Evolutionary conservation across 2,113 vertebrate genomes (phyloP), one percentile per base, ranked within the genome.

Genomic region (Apaloderma vittatum): DNA sequence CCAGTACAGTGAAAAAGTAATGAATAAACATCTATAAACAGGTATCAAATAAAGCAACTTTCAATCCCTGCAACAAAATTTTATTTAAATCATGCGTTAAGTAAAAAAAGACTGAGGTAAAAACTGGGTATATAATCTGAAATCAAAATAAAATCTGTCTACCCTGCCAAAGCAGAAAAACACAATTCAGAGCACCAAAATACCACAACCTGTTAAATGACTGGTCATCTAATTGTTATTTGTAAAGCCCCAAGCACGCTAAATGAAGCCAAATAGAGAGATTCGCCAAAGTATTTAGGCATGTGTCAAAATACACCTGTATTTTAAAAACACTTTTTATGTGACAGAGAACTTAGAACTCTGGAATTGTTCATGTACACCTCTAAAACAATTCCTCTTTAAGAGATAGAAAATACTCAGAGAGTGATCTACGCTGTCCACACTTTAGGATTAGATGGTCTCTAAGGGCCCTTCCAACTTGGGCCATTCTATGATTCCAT

Each of bases 1-100:
- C 70, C 82, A 77, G 84, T 86, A 93, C 66, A 77, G 34, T 62
- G 59, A 73, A 92, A 90, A 87, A 94, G 90, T 82, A 93, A 84
- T 58, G 40, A 93, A 93, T 86, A 94, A 92, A 92, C 52, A 58
- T 49, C 93, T 97, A 96, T 93, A 97, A 97, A 95, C 94, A 98
- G 91, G 88, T 94, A 93, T 95, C 95, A 98, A 93, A 93, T 36
- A 67, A 93, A 97, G 95, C 94, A 98, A 97, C 93, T 96, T 97
- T 83, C 97, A 97, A 97, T 95, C 82, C 88, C 45, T 88, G 77
- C 54, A 94, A 93, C 79, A 78, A 96, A 97, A 89, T 94, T 97
- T 96, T 94, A 97, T 97, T 97, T 96, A 95, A 97, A 97, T 96
- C 91, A 72, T 67, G 84, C 5, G 9, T 92, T 97, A 96, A 97